phyloP scores from a whole-genome alignment of 2,113 vertebrate species.

The Paratilapia polleni region DNA sequence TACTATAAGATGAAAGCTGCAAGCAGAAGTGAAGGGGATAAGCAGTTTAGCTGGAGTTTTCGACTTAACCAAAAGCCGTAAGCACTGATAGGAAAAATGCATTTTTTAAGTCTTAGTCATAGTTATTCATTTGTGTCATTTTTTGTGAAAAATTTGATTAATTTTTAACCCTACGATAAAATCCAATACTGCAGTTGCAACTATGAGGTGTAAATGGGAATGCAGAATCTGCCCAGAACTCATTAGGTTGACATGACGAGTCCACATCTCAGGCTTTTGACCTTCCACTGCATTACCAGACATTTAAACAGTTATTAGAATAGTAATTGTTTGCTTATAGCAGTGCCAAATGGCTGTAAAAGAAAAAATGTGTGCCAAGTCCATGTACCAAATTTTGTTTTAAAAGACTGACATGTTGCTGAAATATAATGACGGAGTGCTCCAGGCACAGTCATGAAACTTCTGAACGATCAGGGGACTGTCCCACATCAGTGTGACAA shows the following conservation, averaged over 20 bases:
- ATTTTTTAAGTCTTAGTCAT: neutral
- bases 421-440: too few species aligned
- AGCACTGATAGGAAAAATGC: neutral
- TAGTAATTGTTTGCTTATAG: neutral
- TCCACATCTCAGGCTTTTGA: too few species aligned
- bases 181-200: neutral
- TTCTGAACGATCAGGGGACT: too few species aligned
- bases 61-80: neutral
- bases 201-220: neutral
- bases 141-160: neutral
- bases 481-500: neutral
- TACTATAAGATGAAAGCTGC: neutral
- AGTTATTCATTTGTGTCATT: too few species aligned
- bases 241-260: neutral
- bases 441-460: too few species aligned
- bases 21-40: neutral
- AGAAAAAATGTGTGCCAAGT: neutral
- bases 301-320: neutral
- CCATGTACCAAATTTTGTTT: neutral
- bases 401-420: too few species aligned
- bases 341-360: neutral
- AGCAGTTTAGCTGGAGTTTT: neutral
- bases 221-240: neutral
- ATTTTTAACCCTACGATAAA: neutral
- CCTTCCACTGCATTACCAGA: too few species aligned